Base-by-base conservation (phyloP, 2,797 vertebrate genomes). In the Pangasius krempfi region DNA sequence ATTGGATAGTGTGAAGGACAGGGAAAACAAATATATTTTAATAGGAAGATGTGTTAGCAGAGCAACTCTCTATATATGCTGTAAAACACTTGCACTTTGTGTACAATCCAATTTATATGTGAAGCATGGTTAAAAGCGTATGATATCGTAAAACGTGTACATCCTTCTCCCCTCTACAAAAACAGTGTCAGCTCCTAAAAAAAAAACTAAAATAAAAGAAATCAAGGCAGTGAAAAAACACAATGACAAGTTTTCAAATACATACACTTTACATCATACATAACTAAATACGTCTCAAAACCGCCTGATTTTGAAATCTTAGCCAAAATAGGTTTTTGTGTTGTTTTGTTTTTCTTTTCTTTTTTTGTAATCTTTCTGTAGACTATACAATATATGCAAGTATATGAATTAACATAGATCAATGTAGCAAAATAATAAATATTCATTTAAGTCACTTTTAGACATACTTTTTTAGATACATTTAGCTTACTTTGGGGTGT, bases 361-460 rank as follows among this genome's bases (percentile, higher is more conserved):
- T 91, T 91, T 94, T 95, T 93, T 91, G 91, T 93, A 93, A 92
- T 95, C 90, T 92, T 90, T 93, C 91, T 92, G 95, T 94, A 95
- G 94, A 96, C 94, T 95, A 96, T 96, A 96, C 95, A 96, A 94
- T 93, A 90, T 91, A 94, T 94, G 95, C 94, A 95, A 89, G 94
- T 91, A 95, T 92, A 93, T 92, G 90, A 94, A 92, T 94, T 95
- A 95, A 84, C 93, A 89, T 94, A 94, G 94, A 96, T 96, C 96
- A 93, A 94, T 92, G 95, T 95, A 97, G 96, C 94, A 95, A 95
- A 94, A 94, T 94, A 97, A 98, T 98, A 98, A 99, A 98, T 99
- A 98, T 95, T 96, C 95, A 93, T 94, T 96, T 95, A 97, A 97
- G 95, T 97, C 95, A 95, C 93, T 95, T 95, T 94, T 95, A 92